Base-by-base conservation (phyloP, 1,140 invertebrate species). In the Bombus affinis region DNA sequence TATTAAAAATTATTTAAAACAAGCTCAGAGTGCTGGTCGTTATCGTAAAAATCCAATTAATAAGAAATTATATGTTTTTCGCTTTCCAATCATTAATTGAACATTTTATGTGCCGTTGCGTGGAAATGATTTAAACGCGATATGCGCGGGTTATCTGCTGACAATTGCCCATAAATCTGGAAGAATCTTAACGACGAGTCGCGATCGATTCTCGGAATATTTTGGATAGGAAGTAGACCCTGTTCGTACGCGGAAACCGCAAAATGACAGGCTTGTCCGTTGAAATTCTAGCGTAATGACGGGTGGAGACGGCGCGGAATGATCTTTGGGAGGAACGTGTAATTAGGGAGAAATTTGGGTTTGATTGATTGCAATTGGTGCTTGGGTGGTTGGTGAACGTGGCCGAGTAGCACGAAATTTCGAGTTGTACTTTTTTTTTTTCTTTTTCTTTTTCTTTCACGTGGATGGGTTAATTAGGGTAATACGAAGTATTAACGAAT, bases 211-310 rank as follows among this genome's bases (percentile, higher is more conserved):
- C 74, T 57, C 0, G 74, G 74, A 75, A 75, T 37, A 32, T 57
- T 12, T 2, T 18, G 3, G 15, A 47, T 32, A 74, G 72, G 42
- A 74, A 74, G 28, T n/a, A n/a, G 42, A 44, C n/a, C 71, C 71
- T 15, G 72, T 32, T 9, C 35, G 66, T 37, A 68, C 66, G 66
- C 66, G 66, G 72, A 32, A 44, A 73, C 72, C 59, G 72, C 28
- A 28, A 44, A 74, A 74, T 47, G 72, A 68, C 66, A 74, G 72
- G 42, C 13, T 74, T 44, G 57, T 78, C 39, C 28, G 37, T 42
- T 32, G 57, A 77, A 37, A 77, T 62, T 77, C 57, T 77, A n/a
- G 28, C 28, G 28, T 42, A 62, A 77, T 77, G 35, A 77, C 75
- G 37, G 59, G 57, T 39, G 37, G 32, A 35, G 13, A 53, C 66